A percentile compares a stretch with the other conserved stretches of the same genome.
Conservation (phyloP, 2,888 invertebrate species). For the Carabus problematicus region DNA sequence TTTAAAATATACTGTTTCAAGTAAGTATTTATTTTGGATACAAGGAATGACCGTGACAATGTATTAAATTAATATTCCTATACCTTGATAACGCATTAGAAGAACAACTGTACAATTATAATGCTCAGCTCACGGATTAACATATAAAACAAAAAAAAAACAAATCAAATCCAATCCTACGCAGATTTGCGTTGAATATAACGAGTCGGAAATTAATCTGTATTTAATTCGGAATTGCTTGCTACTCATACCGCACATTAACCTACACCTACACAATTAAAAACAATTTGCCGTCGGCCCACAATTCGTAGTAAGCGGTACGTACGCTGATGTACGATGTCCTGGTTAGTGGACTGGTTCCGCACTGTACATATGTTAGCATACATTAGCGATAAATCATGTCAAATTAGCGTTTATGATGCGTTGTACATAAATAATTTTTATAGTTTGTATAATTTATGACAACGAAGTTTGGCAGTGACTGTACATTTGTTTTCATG, state of each 20-base stretch:
- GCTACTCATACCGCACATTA: conserved; percentile 36
- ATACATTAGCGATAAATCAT: conserved; percentile 25
- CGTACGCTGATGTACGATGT: neutral
- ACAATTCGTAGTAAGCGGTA: conserved; percentile 6
- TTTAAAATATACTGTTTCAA: no score
- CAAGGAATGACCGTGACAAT: no score
- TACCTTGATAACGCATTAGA: no score
- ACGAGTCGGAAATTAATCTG: conserved; percentile 27
- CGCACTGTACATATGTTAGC: neutral
- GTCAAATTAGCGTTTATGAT: conserved; percentile 39
- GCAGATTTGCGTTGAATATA: conserved; percentile 4
- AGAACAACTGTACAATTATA: no score
- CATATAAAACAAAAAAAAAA: no score
- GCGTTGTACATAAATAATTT: conserved; percentile 31
- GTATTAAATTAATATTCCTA: no score
- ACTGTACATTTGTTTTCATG: conserved; percentile 14
- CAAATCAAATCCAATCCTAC: no score
- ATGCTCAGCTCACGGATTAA: no score
- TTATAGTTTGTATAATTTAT: conserved; percentile 28
- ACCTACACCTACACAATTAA: conserved; percentile 29
- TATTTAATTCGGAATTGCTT: conserved; percentile 34
- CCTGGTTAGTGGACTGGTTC: neutral
- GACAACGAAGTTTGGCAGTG: conserved; percentile 14
- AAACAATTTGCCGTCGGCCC: conserved; percentile 8
- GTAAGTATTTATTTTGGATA: no score